Base-by-base conservation (phyloP, 2,113 vertebrate species). In the Ardeotis arabs region DNA sequence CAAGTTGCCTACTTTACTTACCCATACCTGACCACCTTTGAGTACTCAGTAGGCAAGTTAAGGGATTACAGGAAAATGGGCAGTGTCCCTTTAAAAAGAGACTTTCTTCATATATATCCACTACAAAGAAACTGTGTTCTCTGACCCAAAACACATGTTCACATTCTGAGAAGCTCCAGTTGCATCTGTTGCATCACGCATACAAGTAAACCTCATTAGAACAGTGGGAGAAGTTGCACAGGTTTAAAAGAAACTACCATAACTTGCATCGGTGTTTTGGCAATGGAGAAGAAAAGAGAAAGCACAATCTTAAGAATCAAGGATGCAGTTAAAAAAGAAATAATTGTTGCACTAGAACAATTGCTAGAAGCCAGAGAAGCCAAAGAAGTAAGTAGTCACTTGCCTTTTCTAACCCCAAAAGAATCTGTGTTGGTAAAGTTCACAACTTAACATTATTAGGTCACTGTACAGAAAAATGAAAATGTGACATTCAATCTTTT, bases 111-210 rank as follows among this genome's bases (percentile, higher is more conserved):
- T n/a, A 29, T n/a, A 4, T 14, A 60, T 15, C 7, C 21, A 25
- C 33, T 45, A 9, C 19, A 20, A 14, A 64, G 28, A 56, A 82
- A 83, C 9, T 17, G 2, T 12, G 24, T 24, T 73, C 16, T 28
- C 25, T 19, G 16, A 62, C 7, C 3, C 0, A 56, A 28, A 81
- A 58, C 3, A 3, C 1, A 0, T 47, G 9, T 45, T 70, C 21
- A 28, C 16, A 8, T 14, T 18, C 7, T 24, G 28, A 67, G 79
- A 62, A 45, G 23, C 2, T 84, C 41, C 56, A 80, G 28, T 19
- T 37, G 16, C 37, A 12, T 75, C 17, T 75, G 16, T 49, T 64
- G 25, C 6, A 12, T 33, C 53, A 29, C 5, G 11, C 4, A 3
- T 22, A 28, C 27, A 64, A 80, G 20, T 17, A 63, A 78, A 33